Percentiles rank a stretch among this genome's conserved stretches.
These are phyloP conservation scores for Chunga burmeisteri DNA, from an alignment of 2,113 vertebrate genomes.

Conservation along the genomic window DNA sequence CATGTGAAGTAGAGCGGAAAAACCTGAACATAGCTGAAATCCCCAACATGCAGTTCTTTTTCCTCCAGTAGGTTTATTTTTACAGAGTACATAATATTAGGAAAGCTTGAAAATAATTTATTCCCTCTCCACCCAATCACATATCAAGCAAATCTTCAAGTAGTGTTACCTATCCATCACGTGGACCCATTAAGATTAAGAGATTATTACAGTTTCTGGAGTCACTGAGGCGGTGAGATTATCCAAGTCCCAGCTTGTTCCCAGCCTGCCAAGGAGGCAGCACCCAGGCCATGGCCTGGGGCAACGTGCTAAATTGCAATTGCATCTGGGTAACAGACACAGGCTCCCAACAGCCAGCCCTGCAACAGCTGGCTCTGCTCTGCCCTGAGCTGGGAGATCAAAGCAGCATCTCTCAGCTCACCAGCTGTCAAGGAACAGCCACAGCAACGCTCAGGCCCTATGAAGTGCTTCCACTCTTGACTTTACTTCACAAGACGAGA, in stretches of 20 bases:
- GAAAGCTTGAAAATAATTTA: background rate
- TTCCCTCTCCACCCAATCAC: background rate
- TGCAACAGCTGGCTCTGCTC: background rate
- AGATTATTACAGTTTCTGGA: constrained; percentile 17
- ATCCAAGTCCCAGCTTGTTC: background rate
- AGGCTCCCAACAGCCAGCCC: background rate
- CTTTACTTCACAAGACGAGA: rapidly evolving
- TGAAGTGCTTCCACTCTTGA: rapidly evolving
- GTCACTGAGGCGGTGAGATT: background rate
- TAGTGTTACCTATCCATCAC: background rate
- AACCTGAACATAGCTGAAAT: background rate
- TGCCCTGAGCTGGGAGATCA: background rate
- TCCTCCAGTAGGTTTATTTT: background rate
- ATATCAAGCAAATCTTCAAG: background rate
- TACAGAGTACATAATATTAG: background rate
- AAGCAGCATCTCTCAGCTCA: background rate
- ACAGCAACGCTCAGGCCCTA: background rate
- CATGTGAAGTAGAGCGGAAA: background rate
- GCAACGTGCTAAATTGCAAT: background rate
- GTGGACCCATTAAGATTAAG: background rate
- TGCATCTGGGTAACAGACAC: background rate
- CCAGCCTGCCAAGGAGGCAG: background rate
- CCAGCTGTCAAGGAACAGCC: background rate
- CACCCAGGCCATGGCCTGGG: background rate
- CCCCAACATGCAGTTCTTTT: background rate